Evolutionary conservation across 2,113 vertebrate genomes (phyloP).

Genomic region (Chionomys nivalis): DNA sequence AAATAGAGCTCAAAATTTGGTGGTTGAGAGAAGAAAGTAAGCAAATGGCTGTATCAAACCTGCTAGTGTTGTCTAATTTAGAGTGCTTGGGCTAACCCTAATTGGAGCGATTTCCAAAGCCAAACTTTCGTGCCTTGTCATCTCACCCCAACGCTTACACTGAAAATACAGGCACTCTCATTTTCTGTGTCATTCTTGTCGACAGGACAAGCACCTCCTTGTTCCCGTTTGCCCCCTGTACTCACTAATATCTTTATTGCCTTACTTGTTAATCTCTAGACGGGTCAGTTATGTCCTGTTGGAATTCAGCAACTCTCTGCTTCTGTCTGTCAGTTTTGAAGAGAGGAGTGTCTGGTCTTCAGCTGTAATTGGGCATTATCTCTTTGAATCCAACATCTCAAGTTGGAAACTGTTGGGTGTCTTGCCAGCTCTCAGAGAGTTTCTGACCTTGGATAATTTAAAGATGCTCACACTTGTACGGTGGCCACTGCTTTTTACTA

Average conservation of each 20-base stretch:
- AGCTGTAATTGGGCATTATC: neutral
- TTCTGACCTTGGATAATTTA: neutral
- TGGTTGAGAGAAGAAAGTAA: constrained; percentile 23
- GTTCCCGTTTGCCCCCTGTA: neutral
- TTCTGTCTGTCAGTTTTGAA: neutral
- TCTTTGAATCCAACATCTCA: neutral
- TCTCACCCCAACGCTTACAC: neutral
- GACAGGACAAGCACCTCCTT: constrained; percentile 44
- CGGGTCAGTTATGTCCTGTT: neutral
- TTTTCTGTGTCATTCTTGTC: neutral
- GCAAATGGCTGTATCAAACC: neutral
- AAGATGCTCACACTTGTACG: neutral
- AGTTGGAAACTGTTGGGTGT: neutral
- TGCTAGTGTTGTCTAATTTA: neutral
- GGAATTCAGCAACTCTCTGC: neutral
- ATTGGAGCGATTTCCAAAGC: constrained; percentile 25
- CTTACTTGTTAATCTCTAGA: constrained; percentile 35
- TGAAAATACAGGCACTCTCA: accelerated
- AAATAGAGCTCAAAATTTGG: constrained; percentile 8
- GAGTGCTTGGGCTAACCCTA: neutral
- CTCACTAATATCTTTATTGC: constrained; percentile 31
- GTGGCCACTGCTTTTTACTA: neutral
- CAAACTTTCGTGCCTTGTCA: constrained; percentile 29
- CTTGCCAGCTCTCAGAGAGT: neutral
- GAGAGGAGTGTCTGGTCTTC: neutral